phyloP scores from a whole-genome alignment of 2,113 vertebrate genomes.

The Oreochromis niloticus region DNA sequence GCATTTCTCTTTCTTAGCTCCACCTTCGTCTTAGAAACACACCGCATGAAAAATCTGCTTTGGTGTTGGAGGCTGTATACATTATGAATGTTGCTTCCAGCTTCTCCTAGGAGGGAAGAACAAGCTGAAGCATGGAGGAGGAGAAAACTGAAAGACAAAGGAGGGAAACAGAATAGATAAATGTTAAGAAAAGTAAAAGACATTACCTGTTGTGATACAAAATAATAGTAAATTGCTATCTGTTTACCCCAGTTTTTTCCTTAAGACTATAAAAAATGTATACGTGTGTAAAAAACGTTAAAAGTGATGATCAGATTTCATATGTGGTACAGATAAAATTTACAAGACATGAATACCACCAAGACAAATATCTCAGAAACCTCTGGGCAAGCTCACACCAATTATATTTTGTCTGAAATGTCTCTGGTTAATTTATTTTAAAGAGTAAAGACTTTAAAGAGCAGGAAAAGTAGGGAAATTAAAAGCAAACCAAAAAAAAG shows the following conservation, averaged over 20 bases:
- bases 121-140: not conserved
- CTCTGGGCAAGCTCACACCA: not conserved
- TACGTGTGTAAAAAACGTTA: not conserved
- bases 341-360: not conserved
- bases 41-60: not conserved
- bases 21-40: not conserved
- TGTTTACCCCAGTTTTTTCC: not conserved
- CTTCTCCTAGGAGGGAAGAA: conserved; percentile 1
- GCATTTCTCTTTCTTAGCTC: not conserved
- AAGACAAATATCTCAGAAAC: not conserved
- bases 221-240: not conserved
- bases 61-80: not conserved
- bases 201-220: not conserved
- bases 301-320: not conserved
- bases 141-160: not conserved
- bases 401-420: not conserved
- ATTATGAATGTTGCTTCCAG: conserved; percentile 13
- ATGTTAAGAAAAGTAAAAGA: not conserved
- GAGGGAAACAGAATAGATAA: not conserved
- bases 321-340: not conserved
- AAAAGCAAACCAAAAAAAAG: not conserved
- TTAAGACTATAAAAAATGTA: not conserved
- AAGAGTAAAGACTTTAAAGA: not conserved
- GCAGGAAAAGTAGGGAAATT: not conserved
- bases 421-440: not conserved